Conservation (phyloP, 53 echinoderm and acorn worm genomes). For the Hippasteria phrygiana region DNA sequence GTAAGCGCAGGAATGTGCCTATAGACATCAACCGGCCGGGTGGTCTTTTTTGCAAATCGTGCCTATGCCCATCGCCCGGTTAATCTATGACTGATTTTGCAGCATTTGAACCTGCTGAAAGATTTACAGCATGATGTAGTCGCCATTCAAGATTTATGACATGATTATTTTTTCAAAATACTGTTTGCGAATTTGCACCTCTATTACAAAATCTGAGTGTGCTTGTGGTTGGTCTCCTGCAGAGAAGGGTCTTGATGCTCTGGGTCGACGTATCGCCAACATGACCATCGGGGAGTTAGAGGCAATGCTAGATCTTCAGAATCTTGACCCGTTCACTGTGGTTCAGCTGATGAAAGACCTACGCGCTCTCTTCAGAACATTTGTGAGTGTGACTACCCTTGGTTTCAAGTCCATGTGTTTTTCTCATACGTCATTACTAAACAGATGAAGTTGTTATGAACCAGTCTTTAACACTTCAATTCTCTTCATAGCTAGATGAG, state of each 20-base stretch:
- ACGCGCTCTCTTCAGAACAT: conserved; percentile 37
- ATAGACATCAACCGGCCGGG: no score
- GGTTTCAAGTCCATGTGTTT: background rate
- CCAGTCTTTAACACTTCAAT: no score
- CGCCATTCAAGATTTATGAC: no score
- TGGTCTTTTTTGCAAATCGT: no score
- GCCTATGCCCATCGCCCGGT: no score
- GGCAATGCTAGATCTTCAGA: conserved; percentile 71
- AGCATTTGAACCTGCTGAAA: no score
- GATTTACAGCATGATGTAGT: no score
- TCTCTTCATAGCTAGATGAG: no score
- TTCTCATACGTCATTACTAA: background rate
- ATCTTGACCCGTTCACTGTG: conserved; percentile 47
- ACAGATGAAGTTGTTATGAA: no score
- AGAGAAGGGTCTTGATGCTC: conserved; percentile 66
- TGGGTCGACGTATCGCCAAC: conserved; percentile 53
- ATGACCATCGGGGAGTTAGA: conserved; percentile 74
- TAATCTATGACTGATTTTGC: no score
- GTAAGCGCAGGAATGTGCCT: no score
- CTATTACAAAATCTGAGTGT: background rate
- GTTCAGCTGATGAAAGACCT: conserved; percentile 65
- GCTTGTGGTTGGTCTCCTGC: background rate
- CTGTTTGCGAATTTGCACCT: background rate
- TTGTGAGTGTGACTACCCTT: conserved; percentile 39
- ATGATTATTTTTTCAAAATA: background rate